Base-by-base conservation (phyloP, 2,797 vertebrate species). In the Tragopan temminckii region DNA sequence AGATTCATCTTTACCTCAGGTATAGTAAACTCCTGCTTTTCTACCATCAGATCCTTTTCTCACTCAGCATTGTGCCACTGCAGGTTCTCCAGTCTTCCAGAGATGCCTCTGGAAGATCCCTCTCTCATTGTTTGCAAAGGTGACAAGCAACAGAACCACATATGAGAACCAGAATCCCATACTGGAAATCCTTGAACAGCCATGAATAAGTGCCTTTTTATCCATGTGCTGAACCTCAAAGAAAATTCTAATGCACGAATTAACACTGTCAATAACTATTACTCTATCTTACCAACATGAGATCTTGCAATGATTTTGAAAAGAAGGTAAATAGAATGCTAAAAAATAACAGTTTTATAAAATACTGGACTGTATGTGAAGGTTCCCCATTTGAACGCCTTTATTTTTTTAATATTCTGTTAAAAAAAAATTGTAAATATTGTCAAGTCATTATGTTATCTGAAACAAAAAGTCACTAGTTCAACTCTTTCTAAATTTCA, bases 291-390 rank as follows among this genome's bases (percentile, higher is more conserved):
- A 40, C 4, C 7, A 76, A 66, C 15, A 68, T 52, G 11, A 79
- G 12, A 48, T 79, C 83, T 84, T 95, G 10, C 11, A 83, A 35
- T 76, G 21, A 36, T 85, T 90, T 82, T 43, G 42, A 82, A 78
- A 75, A 71, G 15, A 33, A 68, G 48, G 5, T 17, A 64, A 89
- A 85, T 33, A 20, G 42, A 74, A 91, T 85, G 59, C 53, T 55
- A 95, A 95, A 93, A 72, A 91, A 77, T 64, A 67, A 67, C 33
- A 27, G 52, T 87, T 79, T 80, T 80, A 92, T 72, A 82, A 85
- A 78, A 66, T 27, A 18, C 24, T 63, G 29, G 27, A 50, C 25
- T n/a, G 3, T 15, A 15, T 27, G 11, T 78, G 16, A 11, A 40
- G 5, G 21, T 20, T 94, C 86, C 43, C 4, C 24, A 72, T 86